These are phyloP conservation scores for Zaprionus ghesquierei DNA, from an alignment of 1,140 invertebrate genomes.

Conservation along the genomic window DNA sequence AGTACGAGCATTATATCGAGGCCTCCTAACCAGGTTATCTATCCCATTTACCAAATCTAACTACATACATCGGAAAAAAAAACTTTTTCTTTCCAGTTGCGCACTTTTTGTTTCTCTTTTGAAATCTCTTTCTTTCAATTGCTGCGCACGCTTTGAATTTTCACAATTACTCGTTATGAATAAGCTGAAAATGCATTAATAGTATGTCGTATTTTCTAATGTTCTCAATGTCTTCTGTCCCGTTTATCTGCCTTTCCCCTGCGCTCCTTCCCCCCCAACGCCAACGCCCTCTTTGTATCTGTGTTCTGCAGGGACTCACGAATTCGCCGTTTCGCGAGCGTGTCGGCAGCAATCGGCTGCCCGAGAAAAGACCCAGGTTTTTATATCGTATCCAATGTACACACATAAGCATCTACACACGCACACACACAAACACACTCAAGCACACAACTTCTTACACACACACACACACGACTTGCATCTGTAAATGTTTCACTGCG, in stretches of 20 bases:
- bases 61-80: neutral
- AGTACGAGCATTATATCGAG: constrained; percentile 86
- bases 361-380: constrained; percentile 92
- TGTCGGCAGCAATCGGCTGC: constrained; percentile 91
- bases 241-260: constrained; percentile 10
- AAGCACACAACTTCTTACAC: constrained; percentile 5
- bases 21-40: constrained; percentile 82
- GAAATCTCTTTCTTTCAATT: constrained; percentile 12
- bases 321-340: constrained; percentile 93
- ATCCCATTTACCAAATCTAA: constrained; percentile 56
- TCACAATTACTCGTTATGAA: constrained; percentile 10
- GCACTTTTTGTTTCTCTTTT: constrained; percentile 43
- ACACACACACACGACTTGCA: constrained; percentile 37
- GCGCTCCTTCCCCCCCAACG: constrained; percentile 1
- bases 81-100: constrained; percentile 23
- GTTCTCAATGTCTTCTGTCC: constrained; percentile 50
- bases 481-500: constrained; percentile 44
- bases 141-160: constrained; percentile 36
- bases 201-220: constrained; percentile 38
- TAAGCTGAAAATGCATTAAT: constrained; percentile 12
- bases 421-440: constrained; percentile 21
- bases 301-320: constrained; percentile 83
- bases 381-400: constrained; percentile 73
- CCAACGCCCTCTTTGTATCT: constrained; percentile 24
- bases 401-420: constrained; percentile 20